These are phyloP conservation scores for Cardiocondyla obscurior DNA, from an alignment of 1,140 invertebrate genomes.

Conservation along the genomic window DNA sequence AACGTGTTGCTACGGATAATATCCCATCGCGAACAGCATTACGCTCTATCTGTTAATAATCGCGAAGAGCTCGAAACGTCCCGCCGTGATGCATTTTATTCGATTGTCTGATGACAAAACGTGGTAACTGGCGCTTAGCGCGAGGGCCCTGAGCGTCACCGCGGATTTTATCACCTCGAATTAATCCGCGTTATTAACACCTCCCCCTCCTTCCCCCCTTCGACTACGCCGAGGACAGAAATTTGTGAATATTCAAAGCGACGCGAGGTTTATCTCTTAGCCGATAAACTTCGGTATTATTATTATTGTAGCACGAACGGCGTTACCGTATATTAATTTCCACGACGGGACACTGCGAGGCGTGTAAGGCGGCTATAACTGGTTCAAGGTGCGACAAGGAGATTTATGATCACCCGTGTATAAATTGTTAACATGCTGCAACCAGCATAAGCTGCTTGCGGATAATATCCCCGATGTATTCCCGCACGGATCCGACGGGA, in stretches of 20 bases:
- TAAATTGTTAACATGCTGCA: slow-evolving; percentile 56
- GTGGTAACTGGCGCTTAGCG: too few relatives aligned
- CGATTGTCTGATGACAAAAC: too few relatives aligned
- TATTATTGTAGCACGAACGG: slow-evolving; percentile 31
- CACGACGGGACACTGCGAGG: slow-evolving; percentile 27
- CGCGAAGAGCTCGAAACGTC: slow-evolving; percentile 38
- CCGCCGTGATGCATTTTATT: too few relatives aligned
- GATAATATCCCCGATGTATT: slow-evolving; percentile 44
- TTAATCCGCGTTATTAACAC: background rate
- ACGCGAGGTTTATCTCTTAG: slow-evolving; percentile 37
- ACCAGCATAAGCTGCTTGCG: slow-evolving; percentile 48
- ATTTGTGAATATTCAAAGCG: slow-evolving; percentile 50
- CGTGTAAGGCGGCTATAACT: slow-evolving; percentile 52
- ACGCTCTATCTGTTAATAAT: slow-evolving; percentile 40
- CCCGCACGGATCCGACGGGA: slow-evolving; percentile 4
- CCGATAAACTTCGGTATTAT: slow-evolving; percentile 57
- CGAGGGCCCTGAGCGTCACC: too few relatives aligned
- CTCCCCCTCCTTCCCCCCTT: too few relatives aligned
- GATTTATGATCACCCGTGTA: slow-evolving; percentile 55
- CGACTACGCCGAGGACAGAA: slow-evolving; percentile 10
- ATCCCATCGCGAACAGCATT: slow-evolving; percentile 30
- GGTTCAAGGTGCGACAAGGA: slow-evolving; percentile 57
- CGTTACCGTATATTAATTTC: slow-evolving; percentile 56
- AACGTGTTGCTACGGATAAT: slow-evolving; percentile 52
- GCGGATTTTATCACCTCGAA: background rate